Evolutionary conservation across 2,113 vertebrate genomes (phyloP).

Genomic region (Vidua macroura): DNA sequence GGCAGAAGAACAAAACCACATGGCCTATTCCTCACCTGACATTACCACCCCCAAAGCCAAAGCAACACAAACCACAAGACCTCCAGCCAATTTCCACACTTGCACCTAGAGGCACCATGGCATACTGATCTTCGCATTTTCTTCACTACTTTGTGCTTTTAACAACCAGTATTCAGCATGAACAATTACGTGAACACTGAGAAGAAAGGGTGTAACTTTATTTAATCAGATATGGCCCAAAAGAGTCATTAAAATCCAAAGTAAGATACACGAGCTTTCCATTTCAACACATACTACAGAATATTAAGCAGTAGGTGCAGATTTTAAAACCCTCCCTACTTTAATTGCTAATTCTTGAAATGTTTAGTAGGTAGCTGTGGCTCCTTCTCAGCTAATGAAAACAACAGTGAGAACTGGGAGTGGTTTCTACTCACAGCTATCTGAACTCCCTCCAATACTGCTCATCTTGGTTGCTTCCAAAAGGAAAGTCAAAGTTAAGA

Average conservation of each 20-base stretch:
- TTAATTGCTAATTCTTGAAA: not conserved
- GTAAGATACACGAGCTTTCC: not conserved
- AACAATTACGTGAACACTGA: not conserved
- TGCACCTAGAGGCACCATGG: not conserved
- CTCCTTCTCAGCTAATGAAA: not conserved
- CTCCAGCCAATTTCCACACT: not conserved
- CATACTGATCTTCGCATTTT: not conserved
- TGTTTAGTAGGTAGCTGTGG: not conserved
- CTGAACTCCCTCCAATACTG: not conserved
- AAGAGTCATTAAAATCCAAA: not conserved
- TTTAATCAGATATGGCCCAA: not conserved
- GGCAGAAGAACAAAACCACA: not conserved
- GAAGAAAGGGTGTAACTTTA: not conserved
- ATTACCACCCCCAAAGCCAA: no score
- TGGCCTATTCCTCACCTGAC: not conserved
- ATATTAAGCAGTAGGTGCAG: not conserved
- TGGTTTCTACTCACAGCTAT: not conserved
- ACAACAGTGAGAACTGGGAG: not conserved
- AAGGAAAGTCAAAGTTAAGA: not conserved
- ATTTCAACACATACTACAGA: not conserved
- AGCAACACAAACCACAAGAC: not conserved
- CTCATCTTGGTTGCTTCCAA: not conserved
- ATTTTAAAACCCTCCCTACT: not conserved
- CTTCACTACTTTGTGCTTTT: not conserved
- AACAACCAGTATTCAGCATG: not conserved